A percentile compares a stretch with the other conserved stretches of the same genome.
Conservation (phyloP, 2,888 invertebrate species). For the Agrotis ipsilon region DNA sequence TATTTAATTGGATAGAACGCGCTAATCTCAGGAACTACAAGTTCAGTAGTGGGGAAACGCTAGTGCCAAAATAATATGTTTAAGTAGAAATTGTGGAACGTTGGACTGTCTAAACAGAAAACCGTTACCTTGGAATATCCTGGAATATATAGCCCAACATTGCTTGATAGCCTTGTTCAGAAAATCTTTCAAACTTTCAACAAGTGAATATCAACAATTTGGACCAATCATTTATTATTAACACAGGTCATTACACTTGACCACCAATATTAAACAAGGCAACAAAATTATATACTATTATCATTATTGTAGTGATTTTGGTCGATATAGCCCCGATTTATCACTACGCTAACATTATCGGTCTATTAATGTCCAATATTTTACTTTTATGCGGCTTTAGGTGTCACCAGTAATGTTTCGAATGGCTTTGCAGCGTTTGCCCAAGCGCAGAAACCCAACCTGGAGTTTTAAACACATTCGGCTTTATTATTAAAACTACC, state of each 20-base stretch:
- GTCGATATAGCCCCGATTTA: conserved; percentile 11
- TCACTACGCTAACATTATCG: conserved; percentile 20
- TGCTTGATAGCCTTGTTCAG: too few species aligned
- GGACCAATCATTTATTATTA: neutral
- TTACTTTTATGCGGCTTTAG: conserved; percentile 28
- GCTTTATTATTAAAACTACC: too few species aligned
- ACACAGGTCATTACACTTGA: too few species aligned
- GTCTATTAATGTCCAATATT: conserved; percentile 28
- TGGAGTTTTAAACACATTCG: neutral
- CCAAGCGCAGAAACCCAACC: neutral
- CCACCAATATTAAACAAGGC: neutral
- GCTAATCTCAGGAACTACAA: too few species aligned
- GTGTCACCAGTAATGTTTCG: conserved; percentile 20
- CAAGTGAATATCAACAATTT: neutral
- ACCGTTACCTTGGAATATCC: too few species aligned
- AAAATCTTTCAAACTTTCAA: neutral
- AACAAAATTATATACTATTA: neutral
- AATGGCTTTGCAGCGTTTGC: conserved; percentile 8
- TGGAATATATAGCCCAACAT: too few species aligned
- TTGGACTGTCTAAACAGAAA: too few species aligned
- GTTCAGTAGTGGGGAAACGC: too few species aligned
- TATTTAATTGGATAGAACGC: too few species aligned
- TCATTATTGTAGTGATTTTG: neutral
- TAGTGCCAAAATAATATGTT: too few species aligned
- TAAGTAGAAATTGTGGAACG: too few species aligned